phyloP scores from a whole-genome alignment of 2,113 vertebrate species.

The Forbesichthys agassizii region DNA sequence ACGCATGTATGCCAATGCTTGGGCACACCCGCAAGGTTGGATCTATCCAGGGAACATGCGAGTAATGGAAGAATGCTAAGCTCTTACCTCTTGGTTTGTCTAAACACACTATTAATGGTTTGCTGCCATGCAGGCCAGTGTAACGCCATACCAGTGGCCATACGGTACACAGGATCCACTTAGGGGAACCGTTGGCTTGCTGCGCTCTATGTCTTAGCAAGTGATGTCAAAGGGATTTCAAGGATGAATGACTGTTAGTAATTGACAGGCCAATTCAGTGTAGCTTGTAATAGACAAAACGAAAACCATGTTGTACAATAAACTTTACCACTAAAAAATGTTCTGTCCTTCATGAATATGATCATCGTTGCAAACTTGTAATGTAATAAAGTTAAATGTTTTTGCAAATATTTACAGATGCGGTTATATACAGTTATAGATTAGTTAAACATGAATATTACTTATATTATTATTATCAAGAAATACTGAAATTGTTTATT shows the following conservation, averaged over 20 bases:
- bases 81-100: constrained; percentile 62
- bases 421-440: no score
- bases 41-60: constrained; percentile 46
- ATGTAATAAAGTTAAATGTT: no score
- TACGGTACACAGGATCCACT: constrained; percentile 48
- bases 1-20: constrained; percentile 21
- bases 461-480: no score
- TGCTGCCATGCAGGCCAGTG: constrained; percentile 52
- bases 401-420: no score
- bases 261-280: neutral
- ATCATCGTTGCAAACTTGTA: no score
- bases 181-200: constrained; percentile 38
- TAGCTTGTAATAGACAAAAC: no score
- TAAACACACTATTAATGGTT: constrained; percentile 67
- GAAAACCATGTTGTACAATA: no score
- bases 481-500: no score
- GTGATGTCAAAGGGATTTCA: constrained; percentile 26
- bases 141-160: constrained; percentile 15
- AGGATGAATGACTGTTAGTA: constrained; percentile 35
- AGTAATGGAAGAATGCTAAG: constrained; percentile 65
- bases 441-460: no score
- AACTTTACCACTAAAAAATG: no score
- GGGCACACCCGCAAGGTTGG: constrained; percentile 30
- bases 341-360: neutral
- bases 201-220: constrained; percentile 17